These are phyloP conservation scores for Megathymus violae DNA, from an alignment of 1,140 invertebrate species.

Conservation along the genomic window DNA sequence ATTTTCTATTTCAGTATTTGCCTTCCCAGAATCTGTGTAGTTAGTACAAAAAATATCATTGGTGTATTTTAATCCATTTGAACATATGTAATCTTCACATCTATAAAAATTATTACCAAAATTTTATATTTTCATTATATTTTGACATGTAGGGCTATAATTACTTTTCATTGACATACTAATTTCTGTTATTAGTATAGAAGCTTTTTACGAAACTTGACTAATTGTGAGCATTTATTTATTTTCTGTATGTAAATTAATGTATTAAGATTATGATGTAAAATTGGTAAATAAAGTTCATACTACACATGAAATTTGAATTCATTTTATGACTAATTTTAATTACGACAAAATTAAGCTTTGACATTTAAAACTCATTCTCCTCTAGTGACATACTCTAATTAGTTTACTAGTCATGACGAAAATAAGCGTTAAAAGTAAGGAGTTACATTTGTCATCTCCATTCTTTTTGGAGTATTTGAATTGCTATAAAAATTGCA, in stretches of 20 bases:
- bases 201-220: slow-evolving; percentile 64
- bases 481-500: too few species aligned
- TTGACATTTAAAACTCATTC: too few species aligned
- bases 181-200: slow-evolving; percentile 54
- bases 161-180: slow-evolving; percentile 19
- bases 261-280: slow-evolving; percentile 77
- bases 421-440: too few species aligned
- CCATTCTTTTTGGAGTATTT: too few species aligned
- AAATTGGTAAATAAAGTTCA: slow-evolving; percentile 75
- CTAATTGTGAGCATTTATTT: slow-evolving; percentile 78
- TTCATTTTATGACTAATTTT: too few species aligned
- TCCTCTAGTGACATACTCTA: too few species aligned
- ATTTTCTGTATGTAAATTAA: slow-evolving; percentile 73
- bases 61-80: neutral
- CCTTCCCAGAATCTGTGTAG: neutral
- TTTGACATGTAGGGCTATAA: slow-evolving; percentile 3
- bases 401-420: too few species aligned
- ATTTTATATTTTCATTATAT: slow-evolving; percentile 4
- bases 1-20: neutral
- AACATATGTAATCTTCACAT: neutral
- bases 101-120: neutral
- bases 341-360: too few species aligned
- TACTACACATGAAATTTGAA: slow-evolving; percentile 46
- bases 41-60: neutral
- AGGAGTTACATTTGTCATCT: too few species aligned